Base-by-base conservation (phyloP, 2,888 invertebrate genomes). In the Trachelus tabidus region DNA sequence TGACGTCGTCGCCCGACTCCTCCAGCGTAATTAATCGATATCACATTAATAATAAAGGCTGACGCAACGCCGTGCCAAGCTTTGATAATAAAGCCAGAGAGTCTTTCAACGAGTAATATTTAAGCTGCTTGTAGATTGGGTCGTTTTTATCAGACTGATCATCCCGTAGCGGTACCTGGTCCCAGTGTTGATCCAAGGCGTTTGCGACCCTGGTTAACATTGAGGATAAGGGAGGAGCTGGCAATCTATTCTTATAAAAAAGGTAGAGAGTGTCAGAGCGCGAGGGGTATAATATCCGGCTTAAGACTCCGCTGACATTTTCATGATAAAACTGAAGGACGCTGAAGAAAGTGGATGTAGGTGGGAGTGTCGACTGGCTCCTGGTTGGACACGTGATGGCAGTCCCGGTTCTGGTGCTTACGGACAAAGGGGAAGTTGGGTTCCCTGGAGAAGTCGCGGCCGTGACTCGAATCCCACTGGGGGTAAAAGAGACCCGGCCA, bases 271-370 rank as follows among this genome's bases (percentile, higher is more conserved):
- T 9, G 40, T 56, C 15, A 23, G 23, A 23, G 9, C 40, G 40
- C 23, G 6, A 56, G 40, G 6, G 31, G 71, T 71, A 71, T 71
- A 71, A 71, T 71, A 71, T 71, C 71, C 71, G 71, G 71, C 71
- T 71, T 71, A 71, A 71, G 71, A 71, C 71, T 71, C 71, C 9
- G 31, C 71, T 71, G 71, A 71, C 71, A 15, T 71, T 71, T 71
- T 33, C 31, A 71, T 71, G 71, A 71, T 71, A 71, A 71, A 30
- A 71, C 71, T 71, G 71, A 71, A 71, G 33, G 71, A 31, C 71
- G 31, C 12, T 9, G 71, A 71, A 71, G 71, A 71, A 71, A 71
- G 71, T 71, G 71, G 71, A 71, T 71, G 11, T 31, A 30, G 33
- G 71, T 33, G 33, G 40, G 71, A 71, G 71, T 71, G 31, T 33